Conservation (phyloP, 2,888 invertebrate genomes). For the Syritta pipiens region DNA sequence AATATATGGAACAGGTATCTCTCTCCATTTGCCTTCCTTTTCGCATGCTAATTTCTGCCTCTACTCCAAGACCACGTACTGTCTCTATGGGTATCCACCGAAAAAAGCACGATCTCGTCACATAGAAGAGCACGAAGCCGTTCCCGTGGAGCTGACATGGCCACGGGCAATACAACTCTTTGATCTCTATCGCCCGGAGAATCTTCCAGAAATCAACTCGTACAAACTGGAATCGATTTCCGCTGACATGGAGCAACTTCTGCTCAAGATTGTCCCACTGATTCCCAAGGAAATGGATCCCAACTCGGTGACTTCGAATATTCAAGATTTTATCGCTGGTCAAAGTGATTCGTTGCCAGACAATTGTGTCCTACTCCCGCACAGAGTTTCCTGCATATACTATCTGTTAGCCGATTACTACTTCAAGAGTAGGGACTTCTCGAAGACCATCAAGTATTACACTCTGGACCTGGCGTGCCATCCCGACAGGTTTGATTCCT, state of each 20-base stretch:
- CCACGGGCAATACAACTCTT: conserved; percentile 87
- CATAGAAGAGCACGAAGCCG: conserved; percentile 83
- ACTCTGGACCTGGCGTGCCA: conserved; percentile 90
- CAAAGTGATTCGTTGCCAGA: conserved; percentile 81
- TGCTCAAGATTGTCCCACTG: conserved; percentile 85
- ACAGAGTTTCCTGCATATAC: conserved; percentile 87
- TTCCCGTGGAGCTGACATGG: conserved; percentile 86
- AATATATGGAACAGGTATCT: conserved; percentile 87
- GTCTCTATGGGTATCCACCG: conserved; percentile 90
- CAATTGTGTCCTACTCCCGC: conserved; percentile 81
- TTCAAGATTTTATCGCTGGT: conserved; percentile 86
- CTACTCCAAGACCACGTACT: conserved; percentile 84
- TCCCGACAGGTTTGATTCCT: conserved; percentile 91
- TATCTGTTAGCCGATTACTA: conserved; percentile 96
- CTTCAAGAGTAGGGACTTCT: conserved; percentile 91
- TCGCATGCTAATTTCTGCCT: not conserved
- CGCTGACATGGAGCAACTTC: conserved; percentile 88
- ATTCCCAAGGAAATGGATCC: conserved; percentile 86
- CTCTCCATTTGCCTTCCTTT: too few species aligned
- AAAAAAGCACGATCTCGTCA: conserved; percentile 82
- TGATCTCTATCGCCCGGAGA: conserved; percentile 89
- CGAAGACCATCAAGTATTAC: conserved; percentile 89
- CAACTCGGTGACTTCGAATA: conserved; percentile 82
- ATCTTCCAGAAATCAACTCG: conserved; percentile 90
- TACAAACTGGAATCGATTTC: conserved; percentile 87